Evolutionary conservation across 2,888 invertebrate genomes (phyloP).

Genomic region (Tinea semifulvella): DNA sequence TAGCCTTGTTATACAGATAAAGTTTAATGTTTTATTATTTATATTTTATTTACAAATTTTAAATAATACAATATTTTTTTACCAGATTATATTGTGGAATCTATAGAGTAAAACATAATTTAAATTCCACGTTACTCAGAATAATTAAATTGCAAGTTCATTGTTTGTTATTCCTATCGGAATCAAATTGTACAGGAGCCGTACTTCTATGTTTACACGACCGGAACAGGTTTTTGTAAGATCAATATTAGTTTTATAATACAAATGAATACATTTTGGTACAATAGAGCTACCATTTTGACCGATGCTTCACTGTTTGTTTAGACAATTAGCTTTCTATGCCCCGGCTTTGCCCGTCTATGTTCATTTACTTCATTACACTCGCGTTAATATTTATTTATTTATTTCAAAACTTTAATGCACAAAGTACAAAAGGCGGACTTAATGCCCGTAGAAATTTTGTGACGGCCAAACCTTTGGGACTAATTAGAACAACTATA

Average conservation of each 20-base stretch:
- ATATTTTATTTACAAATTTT: no score
- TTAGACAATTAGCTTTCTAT: constrained; percentile 58
- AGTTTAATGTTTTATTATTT: no score
- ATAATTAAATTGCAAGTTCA: constrained; percentile 9
- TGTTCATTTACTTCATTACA: neutral
- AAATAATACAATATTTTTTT: no score
- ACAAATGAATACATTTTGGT: constrained; percentile 65
- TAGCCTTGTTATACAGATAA: no score
- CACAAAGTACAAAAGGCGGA: no score
- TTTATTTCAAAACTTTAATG: no score
- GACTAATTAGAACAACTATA: no score
- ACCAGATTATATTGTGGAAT: no score
- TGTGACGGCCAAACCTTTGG: no score
- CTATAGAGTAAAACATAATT: no score
- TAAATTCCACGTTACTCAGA: constrained; percentile 5
- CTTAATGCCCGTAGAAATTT: no score
- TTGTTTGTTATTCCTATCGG: constrained; percentile 6
- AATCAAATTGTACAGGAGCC: constrained; percentile 11
- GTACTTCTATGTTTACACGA: constrained; percentile 38
- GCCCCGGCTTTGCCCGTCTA: constrained; percentile 33
- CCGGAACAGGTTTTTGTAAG: constrained; percentile 50
- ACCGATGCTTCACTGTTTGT: constrained; percentile 52
- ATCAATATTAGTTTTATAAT: constrained; percentile 60
- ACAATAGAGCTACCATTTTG: constrained; percentile 62
- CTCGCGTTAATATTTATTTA: no score